Percentiles rank a stretch among this genome's conserved stretches.
Evolutionary conservation across 2,888 invertebrate genomes (phyloP).

Genomic region (Quadriops clusia): DNA sequence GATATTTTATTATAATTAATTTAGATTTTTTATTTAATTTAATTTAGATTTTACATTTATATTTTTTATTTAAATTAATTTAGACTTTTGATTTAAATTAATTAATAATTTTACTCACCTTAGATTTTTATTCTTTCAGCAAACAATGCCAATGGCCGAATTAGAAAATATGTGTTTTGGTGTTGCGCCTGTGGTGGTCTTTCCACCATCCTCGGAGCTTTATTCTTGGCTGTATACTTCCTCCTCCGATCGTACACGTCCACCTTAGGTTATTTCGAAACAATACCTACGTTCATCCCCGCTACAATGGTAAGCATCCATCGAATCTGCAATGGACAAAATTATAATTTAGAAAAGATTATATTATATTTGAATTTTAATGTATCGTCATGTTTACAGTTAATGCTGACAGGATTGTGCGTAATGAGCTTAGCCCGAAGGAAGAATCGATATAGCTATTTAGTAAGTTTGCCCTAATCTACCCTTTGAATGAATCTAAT

Average conservation of each 20-base stretch:
- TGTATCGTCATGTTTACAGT: conserved; percentile 53
- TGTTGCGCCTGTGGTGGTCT: conserved; percentile 72
- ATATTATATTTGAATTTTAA: background rate
- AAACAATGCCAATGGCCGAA: conserved; percentile 41
- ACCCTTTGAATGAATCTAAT: conserved; percentile 7
- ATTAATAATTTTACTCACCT: conserved; percentile 17
- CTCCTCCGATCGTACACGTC: conserved; percentile 68
- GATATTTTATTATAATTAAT: conserved; percentile 6
- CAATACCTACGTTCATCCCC: conserved; percentile 89
- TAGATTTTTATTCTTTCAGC: conserved; percentile 29
- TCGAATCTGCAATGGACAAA: background rate
- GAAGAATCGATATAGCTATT: conserved; percentile 74
- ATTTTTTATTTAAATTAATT: conserved; percentile 2
- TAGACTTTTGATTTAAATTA: conserved; percentile 3
- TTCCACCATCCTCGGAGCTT: conserved; percentile 62
- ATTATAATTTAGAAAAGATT: background rate
- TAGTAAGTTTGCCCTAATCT: conserved; percentile 50
- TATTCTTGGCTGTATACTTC: conserved; percentile 69
- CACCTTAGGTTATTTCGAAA: conserved; percentile 71
- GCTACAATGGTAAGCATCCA: conserved; percentile 81
- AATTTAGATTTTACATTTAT: conserved; percentile 12
- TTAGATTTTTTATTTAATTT: background rate
- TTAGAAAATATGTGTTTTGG: conserved; percentile 70
- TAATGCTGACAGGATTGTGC: conserved; percentile 75
- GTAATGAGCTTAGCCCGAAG: conserved; percentile 76